Evolutionary conservation across 2,113 vertebrate species (phyloP).

Genomic region (Onychostruthus taczanowskii): DNA sequence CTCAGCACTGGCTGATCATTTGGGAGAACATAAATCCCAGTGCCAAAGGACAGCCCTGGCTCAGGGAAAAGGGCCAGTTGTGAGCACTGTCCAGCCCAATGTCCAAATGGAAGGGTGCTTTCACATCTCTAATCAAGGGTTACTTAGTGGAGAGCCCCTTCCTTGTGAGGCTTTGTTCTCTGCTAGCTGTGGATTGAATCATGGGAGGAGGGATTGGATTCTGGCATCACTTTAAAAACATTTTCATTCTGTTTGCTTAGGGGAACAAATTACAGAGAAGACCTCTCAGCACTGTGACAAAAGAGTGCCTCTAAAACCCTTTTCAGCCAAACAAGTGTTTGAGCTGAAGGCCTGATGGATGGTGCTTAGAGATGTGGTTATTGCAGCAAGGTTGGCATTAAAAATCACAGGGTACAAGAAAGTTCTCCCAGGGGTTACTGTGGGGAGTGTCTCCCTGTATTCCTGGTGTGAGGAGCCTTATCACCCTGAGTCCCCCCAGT

Average conservation of each 20-base stretch:
- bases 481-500: accelerated
- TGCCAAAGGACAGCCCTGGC: background rate
- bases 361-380: background rate
- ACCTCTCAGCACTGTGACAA: background rate
- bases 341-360: background rate
- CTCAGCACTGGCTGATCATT: accelerated
- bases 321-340: background rate
- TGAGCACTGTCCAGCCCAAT: background rate
- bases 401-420: background rate
- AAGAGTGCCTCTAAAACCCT: background rate
- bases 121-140: background rate
- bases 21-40: background rate
- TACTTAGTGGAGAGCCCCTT: background rate
- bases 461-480: background rate
- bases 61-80: background rate
- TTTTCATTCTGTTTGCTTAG: background rate
- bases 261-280: slow-evolving; percentile 21
- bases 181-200: background rate
- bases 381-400: background rate
- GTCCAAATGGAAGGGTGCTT: background rate
- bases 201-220: background rate
- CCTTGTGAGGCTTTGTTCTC: background rate
- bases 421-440: background rate
- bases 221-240: background rate
- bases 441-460: background rate